phyloP scores from a whole-genome alignment of 1,140 invertebrate species.

The Euborellia annulipes region DNA sequence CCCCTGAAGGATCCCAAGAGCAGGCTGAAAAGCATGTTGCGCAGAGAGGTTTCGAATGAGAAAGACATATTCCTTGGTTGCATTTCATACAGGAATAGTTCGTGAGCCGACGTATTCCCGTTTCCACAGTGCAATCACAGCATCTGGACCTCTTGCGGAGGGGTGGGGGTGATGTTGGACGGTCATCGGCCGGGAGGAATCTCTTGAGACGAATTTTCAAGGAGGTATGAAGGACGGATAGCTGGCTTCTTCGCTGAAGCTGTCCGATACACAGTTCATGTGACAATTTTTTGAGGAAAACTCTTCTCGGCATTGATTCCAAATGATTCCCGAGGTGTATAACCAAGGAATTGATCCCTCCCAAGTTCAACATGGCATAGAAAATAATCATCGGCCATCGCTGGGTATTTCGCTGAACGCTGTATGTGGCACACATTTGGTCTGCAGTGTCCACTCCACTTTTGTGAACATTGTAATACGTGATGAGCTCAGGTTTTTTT shows the following conservation, averaged over 20 bases:
- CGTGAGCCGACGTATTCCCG: too few species aligned
- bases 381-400: slow-evolving; percentile 19
- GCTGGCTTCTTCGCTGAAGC: slow-evolving; percentile 12
- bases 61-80: too few species aligned
- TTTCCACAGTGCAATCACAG: too few species aligned
- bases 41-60: too few species aligned
- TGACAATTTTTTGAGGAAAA: background rate
- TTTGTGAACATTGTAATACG: slow-evolving; percentile 25
- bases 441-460: slow-evolving; percentile 25
- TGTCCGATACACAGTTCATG: background rate
- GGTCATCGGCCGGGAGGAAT: too few species aligned
- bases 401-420: slow-evolving; percentile 15
- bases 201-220: too few species aligned
- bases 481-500: slow-evolving; percentile 23
- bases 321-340: background rate
- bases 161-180: too few species aligned
- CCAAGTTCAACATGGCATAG: slow-evolving; percentile 1
- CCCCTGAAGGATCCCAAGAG: too few species aligned
- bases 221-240: too few species aligned
- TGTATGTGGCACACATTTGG: slow-evolving; percentile 20
- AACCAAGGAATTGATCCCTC: background rate
- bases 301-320: background rate
- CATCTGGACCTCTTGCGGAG: too few species aligned
- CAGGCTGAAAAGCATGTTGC: too few species aligned
- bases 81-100: too few species aligned